Evolutionary conservation across 2,888 invertebrate species (phyloP).

Genomic region (Lithodes maja): DNA sequence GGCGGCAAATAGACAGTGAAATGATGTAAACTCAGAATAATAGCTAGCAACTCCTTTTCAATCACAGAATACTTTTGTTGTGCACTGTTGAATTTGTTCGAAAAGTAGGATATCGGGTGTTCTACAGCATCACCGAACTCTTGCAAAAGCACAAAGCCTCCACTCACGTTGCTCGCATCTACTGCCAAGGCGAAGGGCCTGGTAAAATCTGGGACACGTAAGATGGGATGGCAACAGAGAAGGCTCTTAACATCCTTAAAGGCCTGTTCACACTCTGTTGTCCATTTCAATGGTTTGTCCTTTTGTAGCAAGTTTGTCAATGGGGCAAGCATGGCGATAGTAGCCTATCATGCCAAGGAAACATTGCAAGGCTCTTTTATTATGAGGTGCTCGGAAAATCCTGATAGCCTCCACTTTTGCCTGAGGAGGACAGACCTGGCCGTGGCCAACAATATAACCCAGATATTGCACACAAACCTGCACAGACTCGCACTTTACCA

Average conservation of each 20-base stretch:
- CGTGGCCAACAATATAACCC: not conserved
- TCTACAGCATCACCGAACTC: not conserved
- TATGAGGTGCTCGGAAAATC: not conserved
- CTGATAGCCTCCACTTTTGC: not conserved
- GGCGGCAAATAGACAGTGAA: not conserved
- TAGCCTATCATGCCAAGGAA: not conserved
- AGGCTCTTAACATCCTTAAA: not conserved
- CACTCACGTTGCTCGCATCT: not conserved
- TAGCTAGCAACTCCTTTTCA: not conserved
- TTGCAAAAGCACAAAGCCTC: not conserved
- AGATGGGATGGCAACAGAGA: not conserved
- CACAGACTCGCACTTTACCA: constrained; percentile 11
- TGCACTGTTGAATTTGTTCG: not conserved
- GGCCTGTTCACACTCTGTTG: not conserved
- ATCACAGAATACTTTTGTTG: not conserved
- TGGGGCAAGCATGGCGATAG: not conserved
- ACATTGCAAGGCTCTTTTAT: not conserved
- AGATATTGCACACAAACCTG: constrained; percentile 1
- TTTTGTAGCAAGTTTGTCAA: not conserved
- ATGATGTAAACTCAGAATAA: not conserved
- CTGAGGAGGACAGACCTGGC: not conserved
- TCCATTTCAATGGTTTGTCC: not conserved
- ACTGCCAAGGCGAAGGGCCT: constrained; percentile 3
- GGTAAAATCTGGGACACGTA: not conserved
- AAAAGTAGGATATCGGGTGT: not conserved